phyloP scores from a whole-genome alignment of 2,113 vertebrate genomes.

The Aegypius monachus region DNA sequence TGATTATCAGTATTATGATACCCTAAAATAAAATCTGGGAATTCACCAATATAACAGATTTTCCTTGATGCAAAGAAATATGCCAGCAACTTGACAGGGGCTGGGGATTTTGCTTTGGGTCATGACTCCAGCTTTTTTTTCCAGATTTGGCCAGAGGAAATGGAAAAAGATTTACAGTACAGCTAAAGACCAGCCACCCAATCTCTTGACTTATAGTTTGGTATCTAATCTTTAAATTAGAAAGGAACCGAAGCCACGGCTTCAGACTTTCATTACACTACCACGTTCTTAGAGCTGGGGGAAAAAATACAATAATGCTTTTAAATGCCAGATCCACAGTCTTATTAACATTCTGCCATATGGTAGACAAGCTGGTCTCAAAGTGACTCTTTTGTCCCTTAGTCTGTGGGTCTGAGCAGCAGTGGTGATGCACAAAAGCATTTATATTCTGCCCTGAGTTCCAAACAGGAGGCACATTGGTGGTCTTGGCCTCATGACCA shows the following conservation, averaged over 20 bases:
- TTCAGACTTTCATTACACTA: background rate
- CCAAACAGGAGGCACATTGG: accelerated
- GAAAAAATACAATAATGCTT: background rate
- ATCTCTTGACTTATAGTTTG: background rate
- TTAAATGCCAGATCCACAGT: background rate
- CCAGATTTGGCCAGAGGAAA: background rate
- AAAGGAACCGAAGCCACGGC: background rate
- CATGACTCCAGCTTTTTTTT: background rate
- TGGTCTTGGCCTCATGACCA: background rate
- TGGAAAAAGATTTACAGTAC: background rate
- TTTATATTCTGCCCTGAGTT: background rate
- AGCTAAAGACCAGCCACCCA: background rate
- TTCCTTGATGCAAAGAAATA: background rate
- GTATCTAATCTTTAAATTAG: constrained; percentile 15
- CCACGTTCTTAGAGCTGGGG: background rate
- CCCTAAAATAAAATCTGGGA: background rate
- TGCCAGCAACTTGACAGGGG: background rate
- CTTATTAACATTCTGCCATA: background rate
- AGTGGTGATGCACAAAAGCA: background rate
- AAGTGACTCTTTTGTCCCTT: background rate
- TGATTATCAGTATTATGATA: background rate
- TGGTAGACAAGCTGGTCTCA: background rate
- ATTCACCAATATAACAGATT: background rate
- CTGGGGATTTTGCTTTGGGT: background rate
- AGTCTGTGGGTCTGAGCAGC: background rate